Conservation (phyloP, 1,140 invertebrate species). For the Drosophila kurseongensis region DNA sequence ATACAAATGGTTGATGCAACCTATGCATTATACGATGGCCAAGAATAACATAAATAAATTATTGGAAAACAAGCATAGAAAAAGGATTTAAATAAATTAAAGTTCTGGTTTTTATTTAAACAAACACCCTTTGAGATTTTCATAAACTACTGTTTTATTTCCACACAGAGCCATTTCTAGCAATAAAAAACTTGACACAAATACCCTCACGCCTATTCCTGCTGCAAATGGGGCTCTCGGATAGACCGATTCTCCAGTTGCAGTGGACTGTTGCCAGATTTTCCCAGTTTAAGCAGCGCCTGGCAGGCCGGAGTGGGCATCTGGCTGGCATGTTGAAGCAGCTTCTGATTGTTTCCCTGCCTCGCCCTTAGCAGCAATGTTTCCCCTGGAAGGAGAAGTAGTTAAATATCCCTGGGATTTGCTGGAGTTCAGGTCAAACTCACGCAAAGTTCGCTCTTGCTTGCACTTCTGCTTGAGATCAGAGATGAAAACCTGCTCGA, state of each 20-base stretch:
- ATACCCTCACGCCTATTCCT: not conserved
- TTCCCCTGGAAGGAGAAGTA: constrained; percentile 46
- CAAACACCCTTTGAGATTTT: not conserved
- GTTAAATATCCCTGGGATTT: not conserved
- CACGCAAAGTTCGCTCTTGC: constrained; percentile 63
- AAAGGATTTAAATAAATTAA: too few species aligned
- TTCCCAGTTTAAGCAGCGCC: constrained; percentile 38
- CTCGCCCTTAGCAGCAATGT: constrained; percentile 53
- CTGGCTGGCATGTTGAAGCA: constrained; percentile 42
- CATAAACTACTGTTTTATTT: not conserved
- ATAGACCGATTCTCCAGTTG: constrained; percentile 11
- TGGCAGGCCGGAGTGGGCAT: constrained; percentile 65
- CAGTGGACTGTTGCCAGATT: not conserved
- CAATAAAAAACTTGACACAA: not conserved
- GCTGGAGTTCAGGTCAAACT: constrained; percentile 27
- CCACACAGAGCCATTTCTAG: not conserved
- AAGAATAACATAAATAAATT: too few species aligned
- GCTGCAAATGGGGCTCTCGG: not conserved
- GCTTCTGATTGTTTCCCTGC: constrained; percentile 42
- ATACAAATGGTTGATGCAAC: too few species aligned
- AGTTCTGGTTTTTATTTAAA: not conserved
- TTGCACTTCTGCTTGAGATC: constrained; percentile 62
- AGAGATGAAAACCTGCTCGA: constrained; percentile 53
- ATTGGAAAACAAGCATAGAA: too few species aligned
- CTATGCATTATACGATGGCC: too few species aligned